Evolutionary conservation across 2,888 invertebrate species (phyloP), one percentile per base, ranked within the genome.

Genomic region (Incurvaria masculella): DNA sequence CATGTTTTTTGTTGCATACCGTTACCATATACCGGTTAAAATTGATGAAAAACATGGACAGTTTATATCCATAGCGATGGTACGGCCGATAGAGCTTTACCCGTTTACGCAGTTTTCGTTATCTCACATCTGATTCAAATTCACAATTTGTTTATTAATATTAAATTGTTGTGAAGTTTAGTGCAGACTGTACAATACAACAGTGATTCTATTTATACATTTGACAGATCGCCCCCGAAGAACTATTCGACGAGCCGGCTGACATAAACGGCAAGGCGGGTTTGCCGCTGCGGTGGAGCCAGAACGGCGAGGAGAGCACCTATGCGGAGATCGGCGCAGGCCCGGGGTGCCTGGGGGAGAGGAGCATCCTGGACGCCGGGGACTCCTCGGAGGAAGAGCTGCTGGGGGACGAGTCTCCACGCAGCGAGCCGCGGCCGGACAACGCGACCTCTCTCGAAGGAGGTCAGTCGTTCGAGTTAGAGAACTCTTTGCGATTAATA

Each of bases 371-470:
- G 52, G 79, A 79, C 46, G 76, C 79, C 5, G 78, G 70, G 8
- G 79, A 79, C 51, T 79, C 79, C 52, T 79, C 79, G 6, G 79
- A 79, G 48, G 79, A 79, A 52, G 79, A 79, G 53, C 55, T 79
- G 23, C 71, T 78, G 38, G 75, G 79, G 54, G 72, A 79, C 2
- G 72, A 76, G 2, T 78, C 79, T 1, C 78, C 78, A 0, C 59
- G 78, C 49, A 78, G 78, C 58, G 43, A 43, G 17, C 20, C 21
- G 4, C 61, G 72, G 73, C 72, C 72, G 72, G 71, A 67, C 68
- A 55, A 54, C 61, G 52, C 52, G 43, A 20, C 20, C 8, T 43
- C 43, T 10, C 17, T 21, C 21, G 21, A 21, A 21, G 43, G 17
- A 57, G 55, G 50, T 52, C 55, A 50, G 58, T 62, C 56, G 64